Conservation (phyloP, 2,888 invertebrate species). For the Phengaris alcon region DNA sequence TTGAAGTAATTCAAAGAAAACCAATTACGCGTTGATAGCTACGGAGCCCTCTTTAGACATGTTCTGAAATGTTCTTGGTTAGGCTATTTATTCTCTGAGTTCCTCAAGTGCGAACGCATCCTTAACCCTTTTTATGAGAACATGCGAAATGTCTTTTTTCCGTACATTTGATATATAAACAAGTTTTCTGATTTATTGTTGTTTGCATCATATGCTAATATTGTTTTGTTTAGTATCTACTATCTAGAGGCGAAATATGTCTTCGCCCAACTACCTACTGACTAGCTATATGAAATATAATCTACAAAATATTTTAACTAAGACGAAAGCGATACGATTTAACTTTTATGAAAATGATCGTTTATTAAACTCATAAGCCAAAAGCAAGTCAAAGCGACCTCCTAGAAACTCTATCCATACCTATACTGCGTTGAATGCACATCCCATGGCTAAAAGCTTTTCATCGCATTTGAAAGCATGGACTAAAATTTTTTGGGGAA, state of each 20-base stretch:
- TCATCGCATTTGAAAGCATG: slow-evolving; percentile 34
- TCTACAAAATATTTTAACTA: background rate
- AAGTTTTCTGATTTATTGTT: slow-evolving; percentile 23
- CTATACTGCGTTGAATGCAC: background rate
- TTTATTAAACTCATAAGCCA: background rate
- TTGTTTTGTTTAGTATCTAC: slow-evolving; percentile 19
- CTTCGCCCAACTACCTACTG: background rate
- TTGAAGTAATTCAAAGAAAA: too few relatives aligned
- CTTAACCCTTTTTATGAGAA: slow-evolving; percentile 34
- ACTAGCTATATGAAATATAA: background rate
- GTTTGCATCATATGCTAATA: slow-evolving; percentile 27
- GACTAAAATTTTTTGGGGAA: slow-evolving; percentile 33
- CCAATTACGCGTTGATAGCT: too few relatives aligned
- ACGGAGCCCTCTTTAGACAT: too few relatives aligned
- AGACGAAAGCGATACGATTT: background rate
- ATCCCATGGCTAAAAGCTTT: slow-evolving; percentile 32
- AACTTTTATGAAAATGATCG: background rate
- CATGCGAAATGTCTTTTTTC: slow-evolving; percentile 24
- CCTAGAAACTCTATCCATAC: background rate
- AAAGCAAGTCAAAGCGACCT: background rate
- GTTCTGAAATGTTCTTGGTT: too few relatives aligned
- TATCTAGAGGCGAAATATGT: background rate
- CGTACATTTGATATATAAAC: slow-evolving; percentile 24
- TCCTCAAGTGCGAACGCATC: background rate
- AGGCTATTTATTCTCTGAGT: background rate